Conservation (phyloP, 2,113 vertebrate species). For the Planiliza haematocheilus region DNA sequence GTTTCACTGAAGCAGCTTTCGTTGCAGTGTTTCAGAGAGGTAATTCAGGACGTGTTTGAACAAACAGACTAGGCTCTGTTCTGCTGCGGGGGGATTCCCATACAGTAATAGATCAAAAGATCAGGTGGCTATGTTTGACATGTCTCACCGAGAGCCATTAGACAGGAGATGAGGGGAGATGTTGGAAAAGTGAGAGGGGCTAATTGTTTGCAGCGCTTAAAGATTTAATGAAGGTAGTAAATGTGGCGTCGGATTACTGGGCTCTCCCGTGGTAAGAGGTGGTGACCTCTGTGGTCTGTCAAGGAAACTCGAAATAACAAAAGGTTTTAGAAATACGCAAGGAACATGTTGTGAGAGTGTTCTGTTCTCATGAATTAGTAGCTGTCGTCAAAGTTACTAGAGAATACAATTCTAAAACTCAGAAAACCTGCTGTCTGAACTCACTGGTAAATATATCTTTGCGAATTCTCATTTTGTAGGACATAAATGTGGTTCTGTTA, state of each 20-base stretch:
- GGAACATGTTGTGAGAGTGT: not conserved
- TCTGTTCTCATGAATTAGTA: not conserved
- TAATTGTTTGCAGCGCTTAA: slow-evolving; percentile 69
- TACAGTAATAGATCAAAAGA: slow-evolving; percentile 52
- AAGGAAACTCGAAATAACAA: not conserved
- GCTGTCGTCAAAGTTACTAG: not conserved
- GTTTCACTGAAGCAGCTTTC: slow-evolving; percentile 9
- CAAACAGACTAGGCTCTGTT: slow-evolving; percentile 39
- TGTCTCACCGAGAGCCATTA: slow-evolving; percentile 21
- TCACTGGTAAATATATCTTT: not conserved
- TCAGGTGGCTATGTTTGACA: slow-evolving; percentile 55
- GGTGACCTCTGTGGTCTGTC: slow-evolving; percentile 11
- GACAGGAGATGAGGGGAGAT: slow-evolving; percentile 16
- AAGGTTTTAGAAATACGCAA: not conserved
- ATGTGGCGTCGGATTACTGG: slow-evolving; percentile 46
- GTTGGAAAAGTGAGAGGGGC: slow-evolving; percentile 53
- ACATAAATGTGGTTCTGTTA: not conserved
- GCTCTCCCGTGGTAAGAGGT: not conserved
- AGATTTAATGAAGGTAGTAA: slow-evolving; percentile 74
- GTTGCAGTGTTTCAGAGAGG: slow-evolving; percentile 2
- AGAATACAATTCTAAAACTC: not conserved
- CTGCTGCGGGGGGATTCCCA: slow-evolving; percentile 50
- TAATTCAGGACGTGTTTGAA: slow-evolving; percentile 35
- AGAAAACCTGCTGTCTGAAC: not conserved
- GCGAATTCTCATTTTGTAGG: not conserved